Evolutionary conservation across 2,797 vertebrate species (phyloP).

Genomic region (Lemur catta): DNA sequence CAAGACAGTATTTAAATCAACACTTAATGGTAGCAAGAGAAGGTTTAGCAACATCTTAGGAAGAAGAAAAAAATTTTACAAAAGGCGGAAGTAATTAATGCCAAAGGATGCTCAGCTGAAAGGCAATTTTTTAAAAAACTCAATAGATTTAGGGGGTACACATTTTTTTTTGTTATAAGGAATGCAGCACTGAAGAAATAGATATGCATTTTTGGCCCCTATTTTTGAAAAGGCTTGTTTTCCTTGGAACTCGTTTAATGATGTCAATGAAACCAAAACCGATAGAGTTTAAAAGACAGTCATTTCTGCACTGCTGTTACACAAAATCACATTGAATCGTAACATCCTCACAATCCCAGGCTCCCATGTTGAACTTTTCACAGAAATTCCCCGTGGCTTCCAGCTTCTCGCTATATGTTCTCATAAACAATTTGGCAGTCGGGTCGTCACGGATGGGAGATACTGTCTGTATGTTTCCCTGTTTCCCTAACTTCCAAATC

Average conservation of each 20-base stretch:
- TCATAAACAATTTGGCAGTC: slow-evolving; percentile 10
- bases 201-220: too few relatives aligned
- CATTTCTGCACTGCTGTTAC: not conserved
- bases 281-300: not conserved
- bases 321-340: accelerated
- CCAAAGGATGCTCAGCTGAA: not conserved
- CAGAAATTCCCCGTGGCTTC: not conserved
- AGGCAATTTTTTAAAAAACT: not conserved
- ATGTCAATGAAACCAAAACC: too few relatives aligned
- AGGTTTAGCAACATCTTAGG: not conserved
- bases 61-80: not conserved
- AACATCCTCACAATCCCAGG: too few relatives aligned
- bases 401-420: not conserved
- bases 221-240: too few relatives aligned
- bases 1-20: not conserved
- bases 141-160: too few relatives aligned
- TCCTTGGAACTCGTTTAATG: not conserved
- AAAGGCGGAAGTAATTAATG: not conserved
- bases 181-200: accelerated
- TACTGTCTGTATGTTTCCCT: not conserved
- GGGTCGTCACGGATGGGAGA: not conserved
- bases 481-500: not conserved
- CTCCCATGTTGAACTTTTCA: not conserved
- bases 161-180: too few relatives aligned
- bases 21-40: not conserved